A percentile compares a stretch with the other conserved stretches of the same genome.
phyloP scores from a whole-genome alignment of 2,113 vertebrate species.

The Dolichallabes microphthalmus region DNA sequence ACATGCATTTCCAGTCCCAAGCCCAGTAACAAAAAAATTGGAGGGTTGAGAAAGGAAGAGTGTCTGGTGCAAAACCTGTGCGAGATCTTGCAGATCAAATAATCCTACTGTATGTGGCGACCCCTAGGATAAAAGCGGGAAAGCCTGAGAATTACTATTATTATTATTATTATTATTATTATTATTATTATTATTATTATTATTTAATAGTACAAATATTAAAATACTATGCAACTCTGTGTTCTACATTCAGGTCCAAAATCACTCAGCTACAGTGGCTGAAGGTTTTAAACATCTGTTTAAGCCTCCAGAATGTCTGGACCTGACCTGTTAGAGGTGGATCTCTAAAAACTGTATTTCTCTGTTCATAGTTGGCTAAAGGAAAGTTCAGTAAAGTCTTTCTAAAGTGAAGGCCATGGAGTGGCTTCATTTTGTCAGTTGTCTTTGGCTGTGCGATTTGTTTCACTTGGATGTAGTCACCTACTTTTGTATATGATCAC shows the following conservation, averaged over 20 bases:
- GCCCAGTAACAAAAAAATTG: too few relatives aligned
- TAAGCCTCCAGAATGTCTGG: background rate
- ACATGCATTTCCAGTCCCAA: too few relatives aligned
- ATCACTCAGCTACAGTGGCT: background rate
- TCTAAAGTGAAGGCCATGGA: constrained; percentile 33
- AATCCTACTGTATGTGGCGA: too few relatives aligned
- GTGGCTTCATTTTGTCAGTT: constrained; percentile 41
- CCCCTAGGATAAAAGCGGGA: too few relatives aligned
- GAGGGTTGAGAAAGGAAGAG: too few relatives aligned
- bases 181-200: background rate
- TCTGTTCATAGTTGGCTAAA: constrained; percentile 16
- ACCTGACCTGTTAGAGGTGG: constrained; percentile 35
- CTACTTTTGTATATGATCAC: constrained; percentile 34
- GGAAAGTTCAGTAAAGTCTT: constrained; percentile 31
- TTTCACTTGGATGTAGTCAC: constrained; percentile 46
- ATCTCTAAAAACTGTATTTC: constrained; percentile 34
- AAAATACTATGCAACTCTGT: background rate
- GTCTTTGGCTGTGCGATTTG: constrained; percentile 46
- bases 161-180: background rate
- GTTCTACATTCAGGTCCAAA: background rate
- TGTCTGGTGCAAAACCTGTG: too few relatives aligned
- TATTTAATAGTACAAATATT: background rate
- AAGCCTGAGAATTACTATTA: too few relatives aligned
- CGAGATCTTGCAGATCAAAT: too few relatives aligned
- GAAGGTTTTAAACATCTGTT: background rate